Base-by-base conservation (phyloP, 2,113 vertebrate species). In the Chlorodrepanis virens region DNA sequence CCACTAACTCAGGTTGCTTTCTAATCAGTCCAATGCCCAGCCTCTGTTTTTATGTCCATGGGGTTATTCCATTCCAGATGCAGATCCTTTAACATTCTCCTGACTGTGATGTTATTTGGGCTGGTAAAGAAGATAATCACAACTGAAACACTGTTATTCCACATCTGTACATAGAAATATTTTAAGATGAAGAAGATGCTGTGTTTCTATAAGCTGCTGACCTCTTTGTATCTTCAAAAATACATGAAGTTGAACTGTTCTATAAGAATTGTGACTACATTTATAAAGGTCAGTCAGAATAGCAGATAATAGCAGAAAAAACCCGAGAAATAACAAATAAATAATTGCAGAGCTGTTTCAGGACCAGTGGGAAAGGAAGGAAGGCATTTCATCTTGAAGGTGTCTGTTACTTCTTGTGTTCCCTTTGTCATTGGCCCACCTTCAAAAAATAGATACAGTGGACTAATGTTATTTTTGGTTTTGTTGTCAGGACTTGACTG, bases 401-500 rank as follows among this genome's bases (percentile, higher is more conserved):
- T 61, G 67, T 22, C 22, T 61, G 12, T 33, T 60, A 12, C 40
- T 72, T 3, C 35, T 28, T 54, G 14, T 47, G 13, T 72, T 65
- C 57, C 6, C 7, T 69, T 22, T 74, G 27, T 29, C 37, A 29
- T 87, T 79, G 5, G 18, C 27, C 6, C 0, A 2, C 29, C 8
- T 39, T 12, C 10, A 23, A 50, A 59, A 47, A 70, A 35, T 3
- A 21, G 8, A 29, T 56, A 27, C 5, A 2, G 22, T 60, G 21
- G 10, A 31, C 23, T 93, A 50, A 89, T 31, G 6, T 25, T 60
- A 17, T 14, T 40, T 61, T 64, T 83, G 53, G 13, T 85, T 50
- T 77, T 79, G 13, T 67, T 90, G 74, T 57, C 95, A 99, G 99
- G 99, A 99, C 96, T 97, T 99, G 92, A 98, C 98, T 27, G 98